Evolutionary conservation across 2,113 vertebrate genomes (phyloP).

Genomic region (Spheniscus mendiculus): DNA sequence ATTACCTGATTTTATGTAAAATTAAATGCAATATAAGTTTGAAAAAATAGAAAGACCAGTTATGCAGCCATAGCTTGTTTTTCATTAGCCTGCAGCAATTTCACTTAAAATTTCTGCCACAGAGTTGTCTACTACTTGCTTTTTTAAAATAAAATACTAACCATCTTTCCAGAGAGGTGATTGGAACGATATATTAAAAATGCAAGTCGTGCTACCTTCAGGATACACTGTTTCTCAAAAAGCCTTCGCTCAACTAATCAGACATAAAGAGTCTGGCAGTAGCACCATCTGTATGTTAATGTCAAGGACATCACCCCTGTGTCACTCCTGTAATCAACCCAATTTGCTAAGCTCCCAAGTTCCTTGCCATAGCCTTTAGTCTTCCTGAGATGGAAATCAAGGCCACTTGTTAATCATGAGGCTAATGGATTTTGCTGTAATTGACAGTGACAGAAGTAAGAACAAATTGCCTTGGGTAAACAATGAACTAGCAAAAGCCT

Average conservation of each 20-base stretch:
- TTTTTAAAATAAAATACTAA: conserved; percentile 3
- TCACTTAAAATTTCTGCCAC: background rate
- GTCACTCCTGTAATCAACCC: conserved; percentile 45
- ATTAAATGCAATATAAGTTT: background rate
- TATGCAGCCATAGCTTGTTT: background rate
- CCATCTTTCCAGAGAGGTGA: background rate
- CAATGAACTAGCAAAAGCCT: background rate
- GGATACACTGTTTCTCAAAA: background rate
- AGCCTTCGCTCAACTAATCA: conserved; percentile 1
- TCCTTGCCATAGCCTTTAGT: background rate
- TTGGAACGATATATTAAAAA: background rate
- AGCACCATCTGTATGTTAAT: background rate
- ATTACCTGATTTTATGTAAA: conserved; percentile 11
- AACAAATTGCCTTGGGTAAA: conserved; percentile 31
- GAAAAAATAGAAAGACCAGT: conserved; percentile 6
- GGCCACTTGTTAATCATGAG: background rate
- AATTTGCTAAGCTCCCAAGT: conserved; percentile 49
- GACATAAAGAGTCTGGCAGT: background rate
- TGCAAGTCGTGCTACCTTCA: background rate
- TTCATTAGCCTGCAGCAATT: background rate
- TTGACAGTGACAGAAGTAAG: conserved; percentile 57
- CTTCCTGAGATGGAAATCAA: conserved; percentile 39
- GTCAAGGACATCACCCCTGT: conserved; percentile 30
- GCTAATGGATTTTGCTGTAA: conserved; percentile 67
- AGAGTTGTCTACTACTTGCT: background rate